A percentile compares a stretch with the other conserved stretches of the same genome.
Evolutionary conservation across 2,888 invertebrate genomes (phyloP).

Genomic region (Rhagophthalmus giganteus): DNA sequence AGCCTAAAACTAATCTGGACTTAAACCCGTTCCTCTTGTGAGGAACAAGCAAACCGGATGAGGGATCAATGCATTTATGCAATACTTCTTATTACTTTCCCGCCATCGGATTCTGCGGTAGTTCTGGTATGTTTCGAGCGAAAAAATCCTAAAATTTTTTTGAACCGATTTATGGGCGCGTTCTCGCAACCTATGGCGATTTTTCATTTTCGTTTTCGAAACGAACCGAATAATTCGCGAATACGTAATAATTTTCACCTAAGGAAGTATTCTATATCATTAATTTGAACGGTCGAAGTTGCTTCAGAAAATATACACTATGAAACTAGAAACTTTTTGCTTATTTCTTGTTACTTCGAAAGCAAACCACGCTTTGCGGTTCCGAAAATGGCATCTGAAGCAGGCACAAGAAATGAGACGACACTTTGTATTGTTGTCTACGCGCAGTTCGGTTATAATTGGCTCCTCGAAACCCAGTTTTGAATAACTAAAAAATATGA

Average conservation of each 20-base stretch:
- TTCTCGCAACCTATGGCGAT: too few relatives aligned
- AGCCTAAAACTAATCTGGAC: slow-evolving; percentile 48
- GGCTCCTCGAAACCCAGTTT: slow-evolving; percentile 38
- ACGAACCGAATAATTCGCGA: not conserved
- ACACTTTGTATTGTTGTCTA: slow-evolving; percentile 43
- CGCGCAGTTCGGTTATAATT: slow-evolving; percentile 42
- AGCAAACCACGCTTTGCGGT: slow-evolving; percentile 40
- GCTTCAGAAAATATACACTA: slow-evolving; percentile 11
- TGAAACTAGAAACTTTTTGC: slow-evolving; percentile 28
- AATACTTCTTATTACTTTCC: slow-evolving; percentile 52
- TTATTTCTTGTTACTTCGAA: slow-evolving; percentile 25
- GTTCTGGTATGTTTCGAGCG: slow-evolving; percentile 35
- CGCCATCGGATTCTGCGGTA: slow-evolving; percentile 49
- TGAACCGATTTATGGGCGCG: too few relatives aligned
- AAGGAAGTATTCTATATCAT: too few relatives aligned
- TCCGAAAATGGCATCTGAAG: slow-evolving; percentile 42
- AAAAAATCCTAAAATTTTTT: too few relatives aligned
- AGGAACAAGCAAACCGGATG: slow-evolving; percentile 40
- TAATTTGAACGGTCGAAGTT: too few relatives aligned
- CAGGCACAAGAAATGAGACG: slow-evolving; percentile 43
- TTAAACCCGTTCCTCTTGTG: slow-evolving; percentile 51
- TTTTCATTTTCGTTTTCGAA: not conserved
- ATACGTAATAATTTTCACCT: not conserved
- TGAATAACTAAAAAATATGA: slow-evolving; percentile 31
- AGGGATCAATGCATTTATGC: slow-evolving; percentile 54